Base-by-base conservation (phyloP, 1,140 invertebrate genomes). In the Drosophila teissieri region DNA sequence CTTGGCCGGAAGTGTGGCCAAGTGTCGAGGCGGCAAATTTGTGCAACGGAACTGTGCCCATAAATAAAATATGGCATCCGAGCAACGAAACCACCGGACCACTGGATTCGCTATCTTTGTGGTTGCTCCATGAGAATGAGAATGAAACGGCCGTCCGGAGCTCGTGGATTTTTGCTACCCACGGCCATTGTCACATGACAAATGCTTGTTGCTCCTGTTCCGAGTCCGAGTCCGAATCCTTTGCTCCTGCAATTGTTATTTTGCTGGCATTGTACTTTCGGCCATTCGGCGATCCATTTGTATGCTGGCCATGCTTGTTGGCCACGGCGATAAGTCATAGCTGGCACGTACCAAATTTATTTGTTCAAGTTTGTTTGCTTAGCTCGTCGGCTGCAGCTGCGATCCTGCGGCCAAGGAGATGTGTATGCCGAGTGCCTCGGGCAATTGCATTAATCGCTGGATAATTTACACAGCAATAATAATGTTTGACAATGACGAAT, bases 281-380 rank as follows among this genome's bases (percentile, higher is more conserved):
- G 57, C 57, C 40, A 63, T 57, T 64, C 67, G 68, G 48, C 67
- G 57, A 42, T n/a, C 52, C 81, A 84, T 84, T 84, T 84, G 67
- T 84, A 84, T 84, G 63, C 81, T 27, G 49, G 22, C 57, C 45
- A 42, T 40, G 65, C 37, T 55, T 54, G 48, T 42, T 48, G 40
- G 48, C 57, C 36, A 63, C 45, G 74, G 48, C 76, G 37, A 88
- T 88, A 88, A 88, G 63, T 88, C 85, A 83, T 88, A 76, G 75
- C 58, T 31, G 55, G 75, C 83, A 88, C 83, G 79, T 88, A 67
- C 57, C 49, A 70, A 89, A 88, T 89, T 77, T 83, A 83, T 89
- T 77, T 88, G 74, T 74, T 76, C 56, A 81, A 85, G 68, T 88
- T 82, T 48, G 58, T 81, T 67, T 73, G 52, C 61, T 67, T 53